Evolutionary conservation across 2,888 invertebrate species (phyloP), one percentile per base, ranked within the genome.

Genomic region (Tinea semifulvella): DNA sequence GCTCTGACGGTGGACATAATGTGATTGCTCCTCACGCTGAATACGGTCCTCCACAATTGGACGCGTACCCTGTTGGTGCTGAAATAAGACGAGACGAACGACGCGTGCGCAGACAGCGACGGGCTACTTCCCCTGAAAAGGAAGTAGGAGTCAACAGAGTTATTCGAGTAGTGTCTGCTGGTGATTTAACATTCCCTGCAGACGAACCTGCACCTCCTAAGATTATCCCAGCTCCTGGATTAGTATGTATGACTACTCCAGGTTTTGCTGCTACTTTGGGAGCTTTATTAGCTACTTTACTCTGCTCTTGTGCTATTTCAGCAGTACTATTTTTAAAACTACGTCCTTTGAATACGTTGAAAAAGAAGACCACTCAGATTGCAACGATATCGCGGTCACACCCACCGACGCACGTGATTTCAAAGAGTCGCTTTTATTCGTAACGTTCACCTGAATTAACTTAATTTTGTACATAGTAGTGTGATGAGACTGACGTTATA

Each of bases 171-270:
- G 95, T 96, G 0, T 94, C 95, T 1, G 92, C 93, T 1, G 94
- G 95, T 0, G 95, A 96, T 66, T 79, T 96, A 46, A 89, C 94
- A 46, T 96, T 96, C 67, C 76, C 90, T 19, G 79, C 94, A 44
- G 92, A 92, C 53, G 91, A 91, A 49, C 77, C 68, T 40, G 47
- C 62, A 18, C 80, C 84, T 31, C 84, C 85, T 25, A 79, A 80
- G 50, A 82, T 85, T 3, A 75, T 84, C 38, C 84, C 86, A 10
- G 85, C 92, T 0, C 91, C 92, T 2, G 86, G 88, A 2, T 77
- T 94, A 49, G 94, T 96, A 51, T 96, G 95, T 70, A 94, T 96
- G 94, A 94, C 95, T 1, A 94, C 94, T 3, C 91, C 94, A n/a
- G 94, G 95, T 8, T 96, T 96, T 60, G 91, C 94, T 27, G 90